Percentiles rank a stretch among this genome's conserved stretches.
phyloP scores from a whole-genome alignment of 2,797 vertebrate genomes.

The Notoglanidium macrostoma region DNA sequence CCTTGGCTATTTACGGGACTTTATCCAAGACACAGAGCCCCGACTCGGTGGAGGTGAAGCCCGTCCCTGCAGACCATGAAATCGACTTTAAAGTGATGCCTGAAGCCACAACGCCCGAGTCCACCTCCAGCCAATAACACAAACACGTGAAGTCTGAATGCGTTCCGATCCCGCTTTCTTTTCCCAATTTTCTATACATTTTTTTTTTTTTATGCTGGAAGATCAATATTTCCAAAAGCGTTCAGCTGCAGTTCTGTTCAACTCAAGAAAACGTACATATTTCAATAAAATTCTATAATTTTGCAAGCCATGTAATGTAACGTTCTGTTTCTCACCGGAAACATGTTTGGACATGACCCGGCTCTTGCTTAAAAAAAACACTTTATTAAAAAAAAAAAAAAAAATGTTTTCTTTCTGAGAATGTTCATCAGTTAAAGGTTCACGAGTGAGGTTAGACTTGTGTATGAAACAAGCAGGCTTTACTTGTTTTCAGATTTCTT shows the following conservation, averaged over 20 bases:
- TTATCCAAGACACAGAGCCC: constrained; percentile 33
- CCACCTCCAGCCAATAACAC: background rate
- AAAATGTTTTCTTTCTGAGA: background rate
- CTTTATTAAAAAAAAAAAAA: too few relatives aligned
- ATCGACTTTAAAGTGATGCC: background rate
- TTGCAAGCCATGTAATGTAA: background rate
- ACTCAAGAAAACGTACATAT: background rate
- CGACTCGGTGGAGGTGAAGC: background rate
- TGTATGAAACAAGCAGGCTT: background rate
- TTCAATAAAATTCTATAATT: background rate
- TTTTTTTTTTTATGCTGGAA: background rate
- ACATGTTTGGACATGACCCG: background rate
- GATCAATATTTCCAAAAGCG: background rate
- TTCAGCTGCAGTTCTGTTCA: background rate
- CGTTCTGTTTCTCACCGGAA: background rate
- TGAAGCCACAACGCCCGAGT: constrained; percentile 7
- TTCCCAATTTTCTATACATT: background rate
- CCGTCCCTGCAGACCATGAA: background rate
- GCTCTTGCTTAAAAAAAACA: too few relatives aligned
- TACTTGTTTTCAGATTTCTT: background rate
- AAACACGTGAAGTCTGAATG: background rate
- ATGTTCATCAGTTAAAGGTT: background rate
- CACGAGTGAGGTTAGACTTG: too few relatives aligned
- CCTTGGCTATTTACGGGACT: constrained; percentile 52
- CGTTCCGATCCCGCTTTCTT: background rate